Evolutionary conservation across 2,888 invertebrate genomes (phyloP), one percentile per base, ranked within the genome.

Genomic region (Idaea dimidiata): DNA sequence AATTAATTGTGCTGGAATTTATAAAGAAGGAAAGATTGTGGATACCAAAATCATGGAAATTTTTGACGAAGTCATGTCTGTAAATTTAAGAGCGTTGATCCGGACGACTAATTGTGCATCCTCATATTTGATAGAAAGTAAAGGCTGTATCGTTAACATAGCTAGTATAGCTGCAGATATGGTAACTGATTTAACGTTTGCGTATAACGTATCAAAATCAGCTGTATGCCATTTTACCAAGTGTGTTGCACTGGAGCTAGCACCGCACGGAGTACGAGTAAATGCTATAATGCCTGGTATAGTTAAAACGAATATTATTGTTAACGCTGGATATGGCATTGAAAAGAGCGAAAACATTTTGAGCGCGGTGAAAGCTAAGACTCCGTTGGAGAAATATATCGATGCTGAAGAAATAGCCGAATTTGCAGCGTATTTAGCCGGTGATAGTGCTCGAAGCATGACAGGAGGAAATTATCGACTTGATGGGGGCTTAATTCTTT

Each of bases 201-300:
- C 74, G 10, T 97, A 97, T 78, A 87, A 89, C 66, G 94, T 96
- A 91, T 94, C 95, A 24, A 96, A 97, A 85, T 90, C 95, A 32
- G 95, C 95, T 16, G 75, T 96, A 17, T 95, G 96, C 82, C 96
- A 96, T 78, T 93, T 97, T 69, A 97, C 96, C 1, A 89, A 94
- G 74, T 95, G 95, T 78, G 86, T 93, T n/a, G 96, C 97, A 18
- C 79, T 96, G 59, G 96, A 95, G 67, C 78, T 95, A 58, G 94
- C 94, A 64, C 66, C 81, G 0, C 87, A 93, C 76, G 89, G 82
- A 54, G 94, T 96, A 0, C 86, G 96, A 62, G 95, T 95, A 0
- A 96, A 96, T 80, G 90, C 94, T 58, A 95, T 96, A 4, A 94
- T 94, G 74, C 96, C 96, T 18, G 96, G 96, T 54, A 94, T 95